phyloP scores from a whole-genome alignment of 2,888 invertebrate genomes.

The Noctua fimbriata region DNA sequence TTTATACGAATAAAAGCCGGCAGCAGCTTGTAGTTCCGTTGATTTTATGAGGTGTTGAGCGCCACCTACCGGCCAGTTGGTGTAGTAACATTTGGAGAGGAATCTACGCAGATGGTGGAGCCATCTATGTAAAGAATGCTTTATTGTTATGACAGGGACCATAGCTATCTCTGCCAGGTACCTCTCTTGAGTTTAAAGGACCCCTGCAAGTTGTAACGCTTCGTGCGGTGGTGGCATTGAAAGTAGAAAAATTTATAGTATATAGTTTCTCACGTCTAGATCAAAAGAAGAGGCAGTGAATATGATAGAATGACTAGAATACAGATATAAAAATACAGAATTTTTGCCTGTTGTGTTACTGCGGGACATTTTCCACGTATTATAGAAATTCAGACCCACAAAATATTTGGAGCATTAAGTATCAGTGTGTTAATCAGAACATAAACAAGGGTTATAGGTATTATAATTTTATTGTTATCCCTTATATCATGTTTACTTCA shows the following conservation, averaged over 20 bases:
- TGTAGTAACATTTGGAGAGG: slow-evolving; percentile 27
- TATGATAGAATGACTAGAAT: background rate
- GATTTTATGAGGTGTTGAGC: slow-evolving; percentile 12
- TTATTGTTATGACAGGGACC: slow-evolving; percentile 5
- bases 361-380: background rate
- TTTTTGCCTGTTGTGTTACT: background rate
- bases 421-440: background rate
- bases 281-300: background rate
- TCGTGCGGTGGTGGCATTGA: background rate
- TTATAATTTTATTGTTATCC: background rate
- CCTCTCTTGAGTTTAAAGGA: background rate
- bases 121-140: slow-evolving; percentile 45
- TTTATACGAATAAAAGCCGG: background rate
- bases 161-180: background rate
- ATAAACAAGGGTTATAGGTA: background rate
- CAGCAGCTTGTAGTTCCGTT: background rate
- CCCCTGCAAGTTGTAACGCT: background rate
- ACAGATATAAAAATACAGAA: background rate
- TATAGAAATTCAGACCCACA: background rate
- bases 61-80: slow-evolving; percentile 61
- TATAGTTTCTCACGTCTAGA: background rate
- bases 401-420: background rate
- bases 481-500: background rate
- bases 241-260: slow-evolving; percentile 4
- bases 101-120: slow-evolving; percentile 23